Conservation (phyloP, 2,888 invertebrate species). For the Tuberolachnus salignus region DNA sequence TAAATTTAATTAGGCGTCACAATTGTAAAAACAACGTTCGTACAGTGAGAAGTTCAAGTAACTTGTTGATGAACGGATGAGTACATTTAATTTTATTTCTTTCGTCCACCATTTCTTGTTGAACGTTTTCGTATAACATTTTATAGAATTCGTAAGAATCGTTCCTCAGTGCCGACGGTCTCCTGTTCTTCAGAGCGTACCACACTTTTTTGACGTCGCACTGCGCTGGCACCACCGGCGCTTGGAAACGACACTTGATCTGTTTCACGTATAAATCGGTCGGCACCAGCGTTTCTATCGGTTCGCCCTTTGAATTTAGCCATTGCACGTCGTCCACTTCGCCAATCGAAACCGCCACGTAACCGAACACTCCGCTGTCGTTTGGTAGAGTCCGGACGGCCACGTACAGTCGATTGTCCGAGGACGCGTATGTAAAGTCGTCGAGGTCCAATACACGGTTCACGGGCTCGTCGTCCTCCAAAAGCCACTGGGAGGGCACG, state of each 20-base stretch:
- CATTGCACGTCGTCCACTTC: conserved; percentile 18
- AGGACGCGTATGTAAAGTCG: not conserved
- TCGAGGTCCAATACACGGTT: not conserved
- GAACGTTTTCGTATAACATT: conserved; percentile 9
- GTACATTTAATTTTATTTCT: not conserved
- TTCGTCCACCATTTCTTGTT: conserved; percentile 31
- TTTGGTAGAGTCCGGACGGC: conserved; percentile 25
- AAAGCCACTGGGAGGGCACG: not conserved
- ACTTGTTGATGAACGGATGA: conserved; percentile 28
- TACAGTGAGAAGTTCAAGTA: conserved; percentile 30
- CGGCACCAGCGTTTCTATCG: conserved; percentile 18
- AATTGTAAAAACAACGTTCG: not conserved
- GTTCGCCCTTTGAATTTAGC: conserved; percentile 17
- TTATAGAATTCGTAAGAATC: conserved; percentile 22
- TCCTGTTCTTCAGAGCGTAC: conserved; percentile 5
- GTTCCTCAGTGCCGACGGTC: not conserved
- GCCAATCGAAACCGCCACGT: conserved; percentile 34
- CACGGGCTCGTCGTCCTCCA: not conserved
- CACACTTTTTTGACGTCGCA: conserved; percentile 17
- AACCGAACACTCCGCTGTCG: conserved; percentile 27
- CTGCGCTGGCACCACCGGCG: not conserved
- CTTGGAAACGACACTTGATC: not conserved
- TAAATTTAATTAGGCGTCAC: not conserved
- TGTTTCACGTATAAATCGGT: not conserved
- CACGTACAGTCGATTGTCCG: conserved; percentile 25